phyloP scores from a whole-genome alignment of 2,113 vertebrate genomes.

The Mus spicilegus region DNA sequence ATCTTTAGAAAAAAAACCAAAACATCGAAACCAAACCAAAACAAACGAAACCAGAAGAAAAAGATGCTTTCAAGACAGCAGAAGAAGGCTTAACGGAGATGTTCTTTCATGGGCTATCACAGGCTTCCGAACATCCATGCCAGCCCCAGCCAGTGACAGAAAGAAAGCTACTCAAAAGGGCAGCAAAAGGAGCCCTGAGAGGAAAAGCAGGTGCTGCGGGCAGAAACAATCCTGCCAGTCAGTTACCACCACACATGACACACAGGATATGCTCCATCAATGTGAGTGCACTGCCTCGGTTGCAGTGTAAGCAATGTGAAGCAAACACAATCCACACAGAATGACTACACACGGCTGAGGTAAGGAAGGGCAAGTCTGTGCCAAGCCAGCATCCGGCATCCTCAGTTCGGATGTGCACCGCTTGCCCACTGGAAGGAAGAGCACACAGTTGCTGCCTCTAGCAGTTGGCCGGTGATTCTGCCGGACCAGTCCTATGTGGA shows the following conservation, averaged over 20 bases:
- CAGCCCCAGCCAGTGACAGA: neutral
- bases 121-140: neutral
- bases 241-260: neutral
- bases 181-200: neutral
- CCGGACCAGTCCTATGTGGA: neutral
- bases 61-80: neutral
- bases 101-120: neutral
- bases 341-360: neutral
- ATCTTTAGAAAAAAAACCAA: neutral
- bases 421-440: neutral
- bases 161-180: slow-evolving; percentile 57
- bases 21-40: too few species aligned
- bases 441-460: neutral
- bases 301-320: neutral
- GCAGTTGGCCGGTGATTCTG: neutral
- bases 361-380: neutral
- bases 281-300: neutral
- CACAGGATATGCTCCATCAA: neutral
- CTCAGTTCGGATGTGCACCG: neutral
- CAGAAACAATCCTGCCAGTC: neutral
- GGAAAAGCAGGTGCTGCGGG: neutral
- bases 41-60: neutral
- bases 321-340: neutral
- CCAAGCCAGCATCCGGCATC: neutral
- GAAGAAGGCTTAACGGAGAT: neutral